Base-by-base conservation (phyloP, 1,140 invertebrate genomes). In the Aplysia californica region DNA sequence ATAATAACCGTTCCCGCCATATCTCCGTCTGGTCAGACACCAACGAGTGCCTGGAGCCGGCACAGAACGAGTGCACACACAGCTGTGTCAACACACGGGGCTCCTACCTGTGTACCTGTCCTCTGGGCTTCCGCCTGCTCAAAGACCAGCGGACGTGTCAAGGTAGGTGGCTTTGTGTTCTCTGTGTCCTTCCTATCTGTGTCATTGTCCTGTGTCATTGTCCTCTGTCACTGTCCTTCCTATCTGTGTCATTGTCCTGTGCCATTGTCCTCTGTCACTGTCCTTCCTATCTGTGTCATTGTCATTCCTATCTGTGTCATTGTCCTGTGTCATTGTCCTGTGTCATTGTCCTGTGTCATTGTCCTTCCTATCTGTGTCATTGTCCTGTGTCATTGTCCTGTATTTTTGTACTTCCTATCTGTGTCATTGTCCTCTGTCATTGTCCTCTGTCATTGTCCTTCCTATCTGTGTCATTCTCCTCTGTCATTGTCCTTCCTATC, bases 1-100 rank as follows among this genome's bases (percentile, higher is more conserved):
- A n/a, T n/a, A n/a, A n/a, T n/a, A n/a, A n/a, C n/a, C n/a, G n/a
- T n/a, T n/a, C n/a, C n/a, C n/a, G n/a, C n/a, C n/a, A n/a, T n/a
- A n/a, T n/a, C n/a, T n/a, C n/a, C n/a, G n/a, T n/a, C n/a, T n/a
- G n/a, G n/a, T n/a, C 66, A 80, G 82, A 82, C 58, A 67, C 77
- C n/a, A 59, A 82, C 41, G 83, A 85, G 67, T 85, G 83, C 69
- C 86, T 91, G n/a, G 73, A 72, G 26, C 73, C 38, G 26, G 76
- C 77, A 44, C 38, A 75, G 38, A 58, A 79, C n/a, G n/a, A n/a
- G 35, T 77, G 75, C 29, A 77, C 26, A 23, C 67, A 71, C 33
- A 31, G 65, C 1, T 85, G 84, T 70, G 61, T 80, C 21, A 85
- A 85, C 58, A 79, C 66, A 35, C 29, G 41, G 3, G 81, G 81